Evolutionary conservation across 1,140 invertebrate genomes (phyloP), one percentile per base, ranked within the genome.

Genomic region (Homarus americanus): DNA sequence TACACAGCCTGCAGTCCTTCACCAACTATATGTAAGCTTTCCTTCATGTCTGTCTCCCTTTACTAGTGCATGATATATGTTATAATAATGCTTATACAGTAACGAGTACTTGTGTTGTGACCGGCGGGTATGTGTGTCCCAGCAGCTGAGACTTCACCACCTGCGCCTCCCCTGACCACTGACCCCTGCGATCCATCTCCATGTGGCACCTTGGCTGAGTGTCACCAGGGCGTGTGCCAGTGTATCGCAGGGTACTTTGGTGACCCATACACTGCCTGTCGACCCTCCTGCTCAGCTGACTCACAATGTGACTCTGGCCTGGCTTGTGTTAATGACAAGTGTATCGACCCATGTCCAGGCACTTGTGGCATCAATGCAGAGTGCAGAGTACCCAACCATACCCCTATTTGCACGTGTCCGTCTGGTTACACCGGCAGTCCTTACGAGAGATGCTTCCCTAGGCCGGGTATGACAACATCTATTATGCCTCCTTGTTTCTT

Each of bases 281-380:
- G 96, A 91, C 96, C 97, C 0, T 97, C 97, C 96, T 97, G 97
- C 94, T 95, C 95, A 32, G 94, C 96, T 4, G 96, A 97, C 93
- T 95, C 96, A 1, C 97, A 98, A 82, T 98, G 97, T 93, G 93
- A 95, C 0, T 94, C 95, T 9, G 95, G 95, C 79, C 94, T 97
- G 87, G 96, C 97, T 53, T 98, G 97, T 94, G 95, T 97, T n/a
- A 96, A 97, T 93, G 96, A 97, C 93, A 96, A 97, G 93, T 98
- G 97, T 93, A 95, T 95, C 44, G 96, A 97, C 94, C 96, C 96
- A 75, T 97, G 96, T 93, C 94, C 95, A 91, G 95, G 96, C 84
- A 95, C 96, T 44, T 97, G 97, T 93, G 97, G 96, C 24, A 94
- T 95, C 91, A 96, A 97, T 93, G 96, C 97, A 1, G 94, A 96